Conservation (phyloP, 2,797 vertebrate genomes). For the Antrozous pallidus region DNA sequence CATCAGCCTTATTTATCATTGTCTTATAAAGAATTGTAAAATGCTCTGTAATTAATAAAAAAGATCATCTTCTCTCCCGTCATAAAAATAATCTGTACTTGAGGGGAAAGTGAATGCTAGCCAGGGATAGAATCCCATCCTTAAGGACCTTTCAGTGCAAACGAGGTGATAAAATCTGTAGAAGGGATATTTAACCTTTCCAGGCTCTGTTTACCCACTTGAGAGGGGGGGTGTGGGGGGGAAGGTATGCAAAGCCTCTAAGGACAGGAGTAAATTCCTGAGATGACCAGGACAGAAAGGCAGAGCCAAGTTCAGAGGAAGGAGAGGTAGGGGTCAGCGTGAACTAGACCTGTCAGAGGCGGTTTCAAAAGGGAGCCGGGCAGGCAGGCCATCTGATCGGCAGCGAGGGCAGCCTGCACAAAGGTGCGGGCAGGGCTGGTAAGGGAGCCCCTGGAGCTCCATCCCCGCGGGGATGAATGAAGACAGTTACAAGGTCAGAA, state of each 20-base stretch:
- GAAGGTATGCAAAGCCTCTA: background rate
- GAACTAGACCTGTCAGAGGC: background rate
- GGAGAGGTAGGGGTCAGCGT: background rate
- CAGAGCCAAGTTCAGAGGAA: background rate
- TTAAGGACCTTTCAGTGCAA: background rate
- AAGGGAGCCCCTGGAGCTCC: background rate
- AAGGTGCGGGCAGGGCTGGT: accelerated
- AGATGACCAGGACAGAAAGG: background rate
- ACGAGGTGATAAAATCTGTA: background rate
- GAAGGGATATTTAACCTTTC: background rate
- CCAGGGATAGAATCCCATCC: background rate
- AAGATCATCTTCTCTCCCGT: background rate
- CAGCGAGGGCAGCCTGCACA: accelerated
- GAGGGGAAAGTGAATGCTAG: background rate
- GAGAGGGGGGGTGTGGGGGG: background rate
- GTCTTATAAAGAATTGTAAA: background rate
- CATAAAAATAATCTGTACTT: background rate
- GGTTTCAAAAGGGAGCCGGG: background rate
- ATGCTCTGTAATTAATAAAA: background rate
- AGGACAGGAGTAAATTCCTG: background rate
- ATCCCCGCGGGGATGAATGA: accelerated
- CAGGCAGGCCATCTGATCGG: background rate
- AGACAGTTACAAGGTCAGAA: background rate
- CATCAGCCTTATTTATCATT: background rate
- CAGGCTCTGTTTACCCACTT: background rate